These are phyloP conservation scores for Drosophila funebris DNA, from an alignment of 1,140 invertebrate species.

Conservation along the genomic window DNA sequence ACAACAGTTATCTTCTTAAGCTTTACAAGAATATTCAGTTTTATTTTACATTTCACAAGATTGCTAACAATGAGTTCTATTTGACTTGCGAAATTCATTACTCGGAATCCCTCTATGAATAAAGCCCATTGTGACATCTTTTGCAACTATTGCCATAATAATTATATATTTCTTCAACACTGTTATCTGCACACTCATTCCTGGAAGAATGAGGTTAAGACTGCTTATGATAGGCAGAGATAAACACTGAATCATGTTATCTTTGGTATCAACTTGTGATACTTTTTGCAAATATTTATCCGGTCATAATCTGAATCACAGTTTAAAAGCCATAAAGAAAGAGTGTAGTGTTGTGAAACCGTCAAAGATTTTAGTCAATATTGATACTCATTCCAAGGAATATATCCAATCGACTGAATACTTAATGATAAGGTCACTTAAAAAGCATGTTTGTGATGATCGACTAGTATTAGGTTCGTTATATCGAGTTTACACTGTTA, in stretches of 20 bases:
- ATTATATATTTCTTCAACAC: neutral
- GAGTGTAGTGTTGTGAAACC: no score
- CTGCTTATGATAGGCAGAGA: neutral
- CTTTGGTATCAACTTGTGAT: neutral
- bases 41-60: no score
- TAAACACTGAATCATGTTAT: neutral
- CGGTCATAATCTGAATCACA: neutral
- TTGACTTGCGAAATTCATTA: neutral
- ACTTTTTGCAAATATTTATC: neutral
- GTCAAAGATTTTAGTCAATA: no score
- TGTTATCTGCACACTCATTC: neutral
- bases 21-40: neutral
- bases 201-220: neutral
- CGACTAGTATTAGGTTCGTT: no score
- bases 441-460: no score
- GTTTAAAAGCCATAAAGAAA: no score
- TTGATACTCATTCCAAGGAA: no score
- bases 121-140: conserved; percentile 5
- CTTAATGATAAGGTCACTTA: no score
- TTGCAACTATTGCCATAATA: neutral
- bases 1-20: neutral
- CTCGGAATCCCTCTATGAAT: neutral
- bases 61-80: neutral
- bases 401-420: no score
- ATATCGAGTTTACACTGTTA: no score